phyloP scores from a whole-genome alignment of 2,888 invertebrate species.

The Ophioninae sp. region DNA sequence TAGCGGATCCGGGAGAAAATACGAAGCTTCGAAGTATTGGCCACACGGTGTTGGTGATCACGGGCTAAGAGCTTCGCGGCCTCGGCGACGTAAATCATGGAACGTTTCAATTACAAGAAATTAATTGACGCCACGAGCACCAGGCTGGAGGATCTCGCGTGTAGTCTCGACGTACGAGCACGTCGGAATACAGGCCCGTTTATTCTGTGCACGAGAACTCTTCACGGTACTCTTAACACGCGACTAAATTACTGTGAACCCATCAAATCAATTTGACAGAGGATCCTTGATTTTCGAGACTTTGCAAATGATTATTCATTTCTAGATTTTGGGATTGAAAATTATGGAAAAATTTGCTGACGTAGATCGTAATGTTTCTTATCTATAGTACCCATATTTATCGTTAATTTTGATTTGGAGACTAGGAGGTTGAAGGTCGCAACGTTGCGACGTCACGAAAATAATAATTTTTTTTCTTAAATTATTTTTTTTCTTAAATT shows the following conservation, averaged over 20 bases:
- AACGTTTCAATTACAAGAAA: conserved; percentile 43
- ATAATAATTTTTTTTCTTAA: too few species aligned
- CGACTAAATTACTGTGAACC: not conserved
- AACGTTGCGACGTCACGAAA: too few species aligned
- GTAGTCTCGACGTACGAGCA: conserved; percentile 1
- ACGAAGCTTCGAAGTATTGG: conserved; percentile 4
- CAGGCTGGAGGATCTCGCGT: conserved; percentile 50
- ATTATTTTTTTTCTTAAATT: too few species aligned
- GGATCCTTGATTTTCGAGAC: too few species aligned
- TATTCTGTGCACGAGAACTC: not conserved
- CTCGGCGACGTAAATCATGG: conserved; percentile 57
- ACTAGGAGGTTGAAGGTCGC: too few species aligned
- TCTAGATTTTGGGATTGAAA: too few species aligned
- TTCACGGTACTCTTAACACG: not conserved
- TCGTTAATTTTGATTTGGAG: too few species aligned
- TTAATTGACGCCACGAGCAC: conserved; percentile 40
- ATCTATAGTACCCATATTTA: too few species aligned
- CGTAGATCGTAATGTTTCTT: too few species aligned
- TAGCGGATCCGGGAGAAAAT: conserved; percentile 26
- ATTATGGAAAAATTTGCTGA: too few species aligned
- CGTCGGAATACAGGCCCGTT: not conserved
- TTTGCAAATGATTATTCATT: too few species aligned
- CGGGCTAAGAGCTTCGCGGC: conserved; percentile 35
- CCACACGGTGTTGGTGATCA: not conserved
- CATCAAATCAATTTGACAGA: too few species aligned